Conservation (phyloP, 2,888 invertebrate species). For the Hipparchia semele region DNA sequence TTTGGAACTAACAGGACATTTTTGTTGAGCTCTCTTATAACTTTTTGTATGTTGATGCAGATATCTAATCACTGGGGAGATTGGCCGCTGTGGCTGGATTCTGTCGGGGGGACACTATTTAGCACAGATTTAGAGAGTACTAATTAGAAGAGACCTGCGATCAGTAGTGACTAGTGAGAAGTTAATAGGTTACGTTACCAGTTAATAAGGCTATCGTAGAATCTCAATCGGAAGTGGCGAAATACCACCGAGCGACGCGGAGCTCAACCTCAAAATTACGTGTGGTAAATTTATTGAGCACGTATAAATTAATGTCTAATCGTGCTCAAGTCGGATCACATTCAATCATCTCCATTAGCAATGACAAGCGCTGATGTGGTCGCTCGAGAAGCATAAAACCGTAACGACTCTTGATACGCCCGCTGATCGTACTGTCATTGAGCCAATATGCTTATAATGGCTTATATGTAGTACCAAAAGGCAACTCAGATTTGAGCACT, state of each 20-base stretch:
- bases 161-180: no score
- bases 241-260: background rate
- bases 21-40: background rate
- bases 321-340: constrained; percentile 24
- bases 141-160: no score
- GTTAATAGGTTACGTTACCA: no score
- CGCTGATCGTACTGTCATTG: constrained; percentile 50
- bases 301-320: constrained; percentile 23
- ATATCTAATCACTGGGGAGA: no score
- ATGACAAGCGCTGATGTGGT: constrained; percentile 31
- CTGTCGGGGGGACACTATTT: no score
- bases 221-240: background rate
- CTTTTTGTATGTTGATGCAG: no score
- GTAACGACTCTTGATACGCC: constrained; percentile 71
- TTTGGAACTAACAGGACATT: constrained; percentile 1
- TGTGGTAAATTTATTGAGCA: constrained; percentile 18
- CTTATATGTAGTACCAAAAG: no score
- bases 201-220: background rate
- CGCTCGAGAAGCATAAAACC: constrained; percentile 50
- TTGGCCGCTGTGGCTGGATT: no score
- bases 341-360: constrained; percentile 25
- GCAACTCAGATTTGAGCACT: no score
- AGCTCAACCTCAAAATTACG: constrained; percentile 6
- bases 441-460: no score
- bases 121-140: no score